Conservation (phyloP, 1,140 invertebrate species). For the Ceratitis capitata region DNA sequence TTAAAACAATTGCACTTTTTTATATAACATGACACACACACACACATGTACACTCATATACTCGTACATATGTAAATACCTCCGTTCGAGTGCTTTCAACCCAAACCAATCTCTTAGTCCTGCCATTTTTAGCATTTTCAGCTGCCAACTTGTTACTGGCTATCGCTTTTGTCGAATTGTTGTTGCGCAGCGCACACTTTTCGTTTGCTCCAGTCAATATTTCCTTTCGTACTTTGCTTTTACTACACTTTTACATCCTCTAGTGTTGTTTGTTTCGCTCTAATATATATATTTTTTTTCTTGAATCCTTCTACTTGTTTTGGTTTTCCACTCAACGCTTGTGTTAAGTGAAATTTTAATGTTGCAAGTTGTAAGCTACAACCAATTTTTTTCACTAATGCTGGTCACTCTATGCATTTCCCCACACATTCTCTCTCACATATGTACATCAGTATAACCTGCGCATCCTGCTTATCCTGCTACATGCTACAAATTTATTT, state of each 20-base stretch:
- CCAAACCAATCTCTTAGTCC: too few relatives aligned
- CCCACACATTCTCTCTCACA: background rate
- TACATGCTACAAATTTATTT: background rate
- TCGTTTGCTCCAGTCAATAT: background rate
- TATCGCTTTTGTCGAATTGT: background rate
- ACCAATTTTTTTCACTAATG: background rate
- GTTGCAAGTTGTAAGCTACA: background rate
- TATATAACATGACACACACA: background rate
- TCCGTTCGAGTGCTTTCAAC: background rate
- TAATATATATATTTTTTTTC: background rate
- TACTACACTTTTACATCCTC: background rate
- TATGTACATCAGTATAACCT: too few relatives aligned
- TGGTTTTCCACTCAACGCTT: background rate
- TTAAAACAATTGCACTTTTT: conserved; percentile 2
- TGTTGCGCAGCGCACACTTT: background rate
- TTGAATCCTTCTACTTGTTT: background rate
- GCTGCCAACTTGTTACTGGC: background rate
- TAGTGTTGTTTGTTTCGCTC: background rate
- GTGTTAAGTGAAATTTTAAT: background rate
- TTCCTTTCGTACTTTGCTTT: background rate
- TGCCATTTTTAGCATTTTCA: background rate
- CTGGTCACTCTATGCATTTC: background rate
- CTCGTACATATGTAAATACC: too few relatives aligned
- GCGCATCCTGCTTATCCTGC: background rate
- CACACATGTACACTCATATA: background rate